phyloP scores from a whole-genome alignment of 2,888 invertebrate genomes.

The Eristalis pertinax region DNA sequence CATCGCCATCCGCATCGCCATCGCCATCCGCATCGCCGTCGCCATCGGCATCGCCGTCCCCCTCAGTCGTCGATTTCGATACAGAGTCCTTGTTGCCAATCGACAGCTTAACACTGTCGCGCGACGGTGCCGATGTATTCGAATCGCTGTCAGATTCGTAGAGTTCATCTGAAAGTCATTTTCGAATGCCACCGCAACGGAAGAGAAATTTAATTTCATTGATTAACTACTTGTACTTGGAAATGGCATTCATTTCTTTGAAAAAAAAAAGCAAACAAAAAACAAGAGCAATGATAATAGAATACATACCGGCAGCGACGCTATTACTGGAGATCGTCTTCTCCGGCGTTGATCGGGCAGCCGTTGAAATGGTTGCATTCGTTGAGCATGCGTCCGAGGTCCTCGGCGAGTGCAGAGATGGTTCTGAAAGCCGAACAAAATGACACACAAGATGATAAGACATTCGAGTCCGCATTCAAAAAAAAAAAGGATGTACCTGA shows the following conservation, averaged over 20 bases:
- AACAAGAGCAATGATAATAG: neutral
- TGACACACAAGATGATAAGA: neutral
- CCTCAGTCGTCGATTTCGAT: conserved; percentile 14
- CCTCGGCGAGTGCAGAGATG: conserved; percentile 77
- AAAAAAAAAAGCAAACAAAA: too few species aligned
- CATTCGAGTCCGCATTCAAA: neutral
- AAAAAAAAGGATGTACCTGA: conserved; percentile 77
- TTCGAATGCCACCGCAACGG: conserved; percentile 9
- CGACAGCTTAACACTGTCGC: conserved; percentile 73
- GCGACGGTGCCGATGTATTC: conserved; percentile 77
- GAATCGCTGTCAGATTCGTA: conserved; percentile 76
- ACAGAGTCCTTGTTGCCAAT: conserved; percentile 17
- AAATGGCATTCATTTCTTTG: neutral
- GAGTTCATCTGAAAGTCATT: conserved; percentile 57
- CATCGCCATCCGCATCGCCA: conserved; percentile 13
- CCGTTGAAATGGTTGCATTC: conserved; percentile 75
- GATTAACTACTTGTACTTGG: neutral
- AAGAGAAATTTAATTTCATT: neutral
- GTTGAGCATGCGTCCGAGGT: conserved; percentile 76
- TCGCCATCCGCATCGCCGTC: neutral
- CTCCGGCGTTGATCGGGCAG: conserved; percentile 72
- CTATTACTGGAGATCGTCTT: conserved; percentile 62
- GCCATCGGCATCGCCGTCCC: conserved; percentile 23
- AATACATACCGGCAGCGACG: conserved; percentile 50
- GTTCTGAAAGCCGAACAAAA: conserved; percentile 72